Percentiles rank a stretch among this genome's conserved stretches.
Conservation (phyloP, 2,113 vertebrate species). For the Semnornis frantzii region DNA sequence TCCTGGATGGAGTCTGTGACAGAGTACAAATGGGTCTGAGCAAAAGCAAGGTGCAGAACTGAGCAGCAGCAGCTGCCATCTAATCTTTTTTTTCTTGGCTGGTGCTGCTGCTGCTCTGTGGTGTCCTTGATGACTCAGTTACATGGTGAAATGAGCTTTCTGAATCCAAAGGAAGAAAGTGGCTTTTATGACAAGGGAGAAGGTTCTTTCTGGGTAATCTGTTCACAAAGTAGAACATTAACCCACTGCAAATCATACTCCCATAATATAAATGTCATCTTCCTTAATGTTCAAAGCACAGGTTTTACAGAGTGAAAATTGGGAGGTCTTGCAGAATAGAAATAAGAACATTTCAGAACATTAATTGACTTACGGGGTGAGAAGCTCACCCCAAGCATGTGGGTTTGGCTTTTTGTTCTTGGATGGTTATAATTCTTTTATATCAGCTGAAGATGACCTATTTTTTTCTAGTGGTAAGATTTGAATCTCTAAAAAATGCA, state of each 20-base stretch:
- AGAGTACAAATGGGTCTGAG: background rate
- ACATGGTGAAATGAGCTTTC: background rate
- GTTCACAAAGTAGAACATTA: constrained; percentile 40
- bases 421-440: background rate
- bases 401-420: constrained; percentile 5
- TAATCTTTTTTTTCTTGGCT: constrained; percentile 14
- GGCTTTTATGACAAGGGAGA: constrained; percentile 1
- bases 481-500: background rate
- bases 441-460: constrained; percentile 19
- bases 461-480: constrained; percentile 18
- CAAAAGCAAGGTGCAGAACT: background rate
- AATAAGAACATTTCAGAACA: constrained; percentile 2
- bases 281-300: background rate
- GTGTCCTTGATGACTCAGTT: constrained; percentile 37
- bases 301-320: background rate
- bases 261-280: constrained; percentile 21
- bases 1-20: background rate
- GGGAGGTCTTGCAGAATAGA: constrained; percentile 9
- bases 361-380: constrained; percentile 2
- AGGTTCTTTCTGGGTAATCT: constrained; percentile 20
- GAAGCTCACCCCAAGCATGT: background rate
- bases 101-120: background rate
- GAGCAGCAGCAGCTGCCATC: background rate
- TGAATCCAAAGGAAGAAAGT: background rate
- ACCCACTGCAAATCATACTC: background rate